Evolutionary conservation across 2,888 invertebrate genomes (phyloP).

Genomic region (Dastarcus helophoroides): DNA sequence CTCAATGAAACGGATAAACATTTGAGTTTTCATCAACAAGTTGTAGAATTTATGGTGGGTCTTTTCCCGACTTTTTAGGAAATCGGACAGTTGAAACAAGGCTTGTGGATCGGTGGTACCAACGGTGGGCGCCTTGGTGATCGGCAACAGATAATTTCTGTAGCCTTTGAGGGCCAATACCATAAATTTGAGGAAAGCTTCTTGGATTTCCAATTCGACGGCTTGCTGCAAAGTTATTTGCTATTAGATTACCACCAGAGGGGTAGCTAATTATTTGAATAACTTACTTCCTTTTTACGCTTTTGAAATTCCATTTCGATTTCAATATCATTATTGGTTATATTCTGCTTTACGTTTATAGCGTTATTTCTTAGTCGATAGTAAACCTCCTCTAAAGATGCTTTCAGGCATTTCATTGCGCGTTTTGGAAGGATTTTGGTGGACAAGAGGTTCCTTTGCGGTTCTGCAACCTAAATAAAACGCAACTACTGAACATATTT

Average conservation of each 20-base stretch:
- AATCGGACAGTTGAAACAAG: conserved; percentile 86
- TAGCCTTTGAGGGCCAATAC: conserved; percentile 86
- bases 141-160: conserved; percentile 75
- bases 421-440: conserved; percentile 77
- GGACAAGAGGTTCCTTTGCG: conserved; percentile 63
- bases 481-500: too few species aligned
- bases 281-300: conserved; percentile 62
- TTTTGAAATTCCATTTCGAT: conserved; percentile 75
- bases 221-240: conserved; percentile 47
- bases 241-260: background rate
- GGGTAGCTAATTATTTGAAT: background rate
- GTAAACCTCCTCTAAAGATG: conserved; percentile 67
- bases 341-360: too few species aligned
- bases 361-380: conserved; percentile 47
- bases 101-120: conserved; percentile 93
- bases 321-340: conserved; percentile 25
- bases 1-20: conserved; percentile 97
- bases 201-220: conserved; percentile 89
- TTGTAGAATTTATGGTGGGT: conserved; percentile 81
- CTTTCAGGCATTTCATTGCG: conserved; percentile 69
- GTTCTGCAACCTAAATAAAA: conserved; percentile 68
- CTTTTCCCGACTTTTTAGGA: conserved; percentile 80
- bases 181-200: conserved; percentile 94
- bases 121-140: conserved; percentile 85
- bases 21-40: conserved; percentile 84